phyloP scores from a whole-genome alignment of 2,797 vertebrate species.

The Lacerta viridis region DNA sequence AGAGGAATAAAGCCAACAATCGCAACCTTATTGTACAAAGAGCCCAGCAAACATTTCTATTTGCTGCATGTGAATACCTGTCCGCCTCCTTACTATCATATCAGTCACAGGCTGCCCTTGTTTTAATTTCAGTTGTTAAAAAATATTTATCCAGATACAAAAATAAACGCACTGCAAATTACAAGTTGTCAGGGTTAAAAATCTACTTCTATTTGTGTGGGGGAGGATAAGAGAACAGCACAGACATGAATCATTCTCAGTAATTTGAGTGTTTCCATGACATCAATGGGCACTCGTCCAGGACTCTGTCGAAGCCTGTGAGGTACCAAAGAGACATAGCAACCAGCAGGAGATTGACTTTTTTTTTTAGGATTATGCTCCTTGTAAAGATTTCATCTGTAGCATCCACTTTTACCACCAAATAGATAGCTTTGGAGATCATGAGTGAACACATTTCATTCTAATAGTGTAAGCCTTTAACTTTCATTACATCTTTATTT shows the following conservation, averaged over 20 bases:
- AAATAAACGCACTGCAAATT: slow-evolving; percentile 82
- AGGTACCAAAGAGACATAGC: slow-evolving; percentile 86
- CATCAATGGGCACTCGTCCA: slow-evolving; percentile 96
- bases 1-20: slow-evolving; percentile 7
- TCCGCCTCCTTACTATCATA: slow-evolving; percentile 67
- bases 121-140: slow-evolving; percentile 82
- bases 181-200: slow-evolving; percentile 90
- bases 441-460: slow-evolving; percentile 64
- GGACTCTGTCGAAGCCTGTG: slow-evolving; percentile 91
- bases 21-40: background rate
- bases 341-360: slow-evolving; percentile 83
- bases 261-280: slow-evolving; percentile 99
- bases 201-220: slow-evolving; percentile 86
- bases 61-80: slow-evolving; percentile 41
- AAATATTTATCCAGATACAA: slow-evolving; percentile 84
- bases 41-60: slow-evolving; percentile 23
- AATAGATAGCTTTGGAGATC: slow-evolving; percentile 72
- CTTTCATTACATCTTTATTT: slow-evolving; percentile 69
- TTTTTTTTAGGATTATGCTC: slow-evolving; percentile 77
- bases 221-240: slow-evolving; percentile 85
- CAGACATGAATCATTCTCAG: slow-evolving; percentile 96
- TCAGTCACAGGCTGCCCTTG: slow-evolving; percentile 78
- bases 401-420: slow-evolving; percentile 77
- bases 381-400: slow-evolving; percentile 81
- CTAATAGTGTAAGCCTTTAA: slow-evolving; percentile 71